Conservation (phyloP, 2,888 invertebrate genomes). For the Drosophila picticornis region DNA sequence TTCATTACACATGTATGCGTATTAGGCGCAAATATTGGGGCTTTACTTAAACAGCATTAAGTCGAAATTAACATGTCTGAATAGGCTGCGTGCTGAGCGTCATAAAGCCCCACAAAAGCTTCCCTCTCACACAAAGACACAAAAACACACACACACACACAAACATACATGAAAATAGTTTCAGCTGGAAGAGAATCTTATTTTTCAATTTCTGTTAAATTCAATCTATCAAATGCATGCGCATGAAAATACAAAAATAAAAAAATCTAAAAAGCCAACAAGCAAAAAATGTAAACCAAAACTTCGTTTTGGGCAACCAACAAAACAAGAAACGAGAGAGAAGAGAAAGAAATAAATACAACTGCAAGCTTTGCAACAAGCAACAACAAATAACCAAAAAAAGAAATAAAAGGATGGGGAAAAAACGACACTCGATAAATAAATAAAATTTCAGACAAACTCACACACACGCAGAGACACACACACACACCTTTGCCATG, state of each 20-base stretch:
- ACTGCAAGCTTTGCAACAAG: constrained; percentile 29
- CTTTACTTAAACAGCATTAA: constrained; percentile 80
- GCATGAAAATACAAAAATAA: constrained; percentile 45
- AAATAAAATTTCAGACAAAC: constrained; percentile 66
- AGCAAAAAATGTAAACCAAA: constrained; percentile 48
- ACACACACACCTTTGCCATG: constrained; percentile 24
- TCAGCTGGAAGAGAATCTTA: constrained; percentile 18
- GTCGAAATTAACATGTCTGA: constrained; percentile 79
- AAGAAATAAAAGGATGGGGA: not conserved
- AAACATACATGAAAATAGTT: constrained; percentile 5
- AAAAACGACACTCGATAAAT: constrained; percentile 62
- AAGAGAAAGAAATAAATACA: not conserved
- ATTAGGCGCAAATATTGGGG: constrained; percentile 81
- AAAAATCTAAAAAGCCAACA: constrained; percentile 26
- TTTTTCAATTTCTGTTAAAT: constrained; percentile 56
- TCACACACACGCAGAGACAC: constrained; percentile 14
- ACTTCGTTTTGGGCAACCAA: constrained; percentile 12
- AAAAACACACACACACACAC: not conserved
- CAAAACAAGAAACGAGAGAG: constrained; percentile 12
- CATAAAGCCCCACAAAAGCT: constrained; percentile 29
- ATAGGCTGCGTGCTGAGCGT: constrained; percentile 39
- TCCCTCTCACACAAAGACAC: not conserved
- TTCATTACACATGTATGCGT: constrained; percentile 80
- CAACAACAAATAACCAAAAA: constrained; percentile 25
- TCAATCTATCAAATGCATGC: constrained; percentile 65